Percentiles rank a stretch among this genome's conserved stretches.
These are phyloP conservation scores for Mesoligia furuncula DNA, from an alignment of 2,888 invertebrate genomes.

Conservation along the genomic window DNA sequence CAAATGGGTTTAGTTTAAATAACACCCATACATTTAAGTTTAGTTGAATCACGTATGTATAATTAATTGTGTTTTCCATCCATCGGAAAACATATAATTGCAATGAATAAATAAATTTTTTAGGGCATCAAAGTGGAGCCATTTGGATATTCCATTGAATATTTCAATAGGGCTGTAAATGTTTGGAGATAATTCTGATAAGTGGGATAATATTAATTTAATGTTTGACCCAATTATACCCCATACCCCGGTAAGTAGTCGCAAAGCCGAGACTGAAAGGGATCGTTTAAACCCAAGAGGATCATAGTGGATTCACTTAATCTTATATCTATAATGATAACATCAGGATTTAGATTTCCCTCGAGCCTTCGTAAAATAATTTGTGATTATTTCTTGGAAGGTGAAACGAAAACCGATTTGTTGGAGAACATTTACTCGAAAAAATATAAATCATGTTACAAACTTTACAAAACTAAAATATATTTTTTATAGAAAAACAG, in stretches of 20 bases:
- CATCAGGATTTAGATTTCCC: constrained; percentile 31
- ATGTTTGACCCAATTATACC: constrained; percentile 7
- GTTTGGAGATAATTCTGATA: neutral
- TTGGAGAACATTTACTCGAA: neutral
- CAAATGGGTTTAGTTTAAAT: neutral
- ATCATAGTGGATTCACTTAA: constrained; percentile 24
- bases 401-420: neutral
- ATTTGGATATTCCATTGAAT: neutral
- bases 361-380: constrained; percentile 6
- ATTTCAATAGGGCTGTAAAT: neutral
- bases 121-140: neutral
- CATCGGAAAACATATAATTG: neutral
- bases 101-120: neutral
- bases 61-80: neutral
- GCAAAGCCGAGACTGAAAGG: neutral
- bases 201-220: neutral
- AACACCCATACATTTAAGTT: neutral
- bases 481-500: neutral
- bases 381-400: neutral
- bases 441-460: neutral
- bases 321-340: neutral
- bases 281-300: neutral
- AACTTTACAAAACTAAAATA: neutral
- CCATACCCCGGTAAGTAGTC: neutral
- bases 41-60: neutral